These are phyloP conservation scores for Morinoia aosen DNA, from an alignment of 2,888 invertebrate species.

Conservation along the genomic window DNA sequence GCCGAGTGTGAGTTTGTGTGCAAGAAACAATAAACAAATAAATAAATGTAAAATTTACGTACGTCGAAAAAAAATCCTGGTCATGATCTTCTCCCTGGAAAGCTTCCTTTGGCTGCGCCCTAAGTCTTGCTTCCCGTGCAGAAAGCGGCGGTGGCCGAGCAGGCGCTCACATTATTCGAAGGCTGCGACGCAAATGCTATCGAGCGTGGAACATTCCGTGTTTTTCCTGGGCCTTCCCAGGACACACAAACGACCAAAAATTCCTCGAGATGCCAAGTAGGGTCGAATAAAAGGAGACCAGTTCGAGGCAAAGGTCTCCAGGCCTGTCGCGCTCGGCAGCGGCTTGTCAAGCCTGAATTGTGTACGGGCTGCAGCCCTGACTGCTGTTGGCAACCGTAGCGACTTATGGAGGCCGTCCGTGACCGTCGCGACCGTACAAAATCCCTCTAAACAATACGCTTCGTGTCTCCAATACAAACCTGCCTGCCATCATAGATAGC, in stretches of 20 bases:
- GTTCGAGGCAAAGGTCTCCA: conserved; percentile 22
- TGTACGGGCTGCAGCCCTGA: background rate
- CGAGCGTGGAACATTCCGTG: background rate
- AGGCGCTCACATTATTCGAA: background rate
- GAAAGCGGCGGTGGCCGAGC: background rate
- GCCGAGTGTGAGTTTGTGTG: too few species aligned
- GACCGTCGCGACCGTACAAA: background rate
- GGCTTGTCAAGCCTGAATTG: conserved; percentile 39
- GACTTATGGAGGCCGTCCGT: conserved; percentile 6
- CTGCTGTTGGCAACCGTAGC: background rate
- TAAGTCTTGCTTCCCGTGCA: background rate
- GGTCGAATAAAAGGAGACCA: background rate
- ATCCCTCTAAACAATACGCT: background rate
- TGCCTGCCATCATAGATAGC: background rate
- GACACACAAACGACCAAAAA: conserved; percentile 9
- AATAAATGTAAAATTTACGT: background rate
- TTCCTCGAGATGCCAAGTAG: background rate
- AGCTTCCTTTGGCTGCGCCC: background rate
- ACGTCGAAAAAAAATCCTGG: background rate
- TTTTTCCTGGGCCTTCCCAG: background rate
- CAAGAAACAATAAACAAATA: background rate
- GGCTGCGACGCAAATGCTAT: conserved; percentile 4
- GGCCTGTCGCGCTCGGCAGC: conserved; percentile 34
- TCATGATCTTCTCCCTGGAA: background rate
- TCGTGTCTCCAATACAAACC: background rate